Evolutionary conservation across 2,113 vertebrate genomes (phyloP).

Genomic region (Dendropsophus ebraccatus): DNA sequence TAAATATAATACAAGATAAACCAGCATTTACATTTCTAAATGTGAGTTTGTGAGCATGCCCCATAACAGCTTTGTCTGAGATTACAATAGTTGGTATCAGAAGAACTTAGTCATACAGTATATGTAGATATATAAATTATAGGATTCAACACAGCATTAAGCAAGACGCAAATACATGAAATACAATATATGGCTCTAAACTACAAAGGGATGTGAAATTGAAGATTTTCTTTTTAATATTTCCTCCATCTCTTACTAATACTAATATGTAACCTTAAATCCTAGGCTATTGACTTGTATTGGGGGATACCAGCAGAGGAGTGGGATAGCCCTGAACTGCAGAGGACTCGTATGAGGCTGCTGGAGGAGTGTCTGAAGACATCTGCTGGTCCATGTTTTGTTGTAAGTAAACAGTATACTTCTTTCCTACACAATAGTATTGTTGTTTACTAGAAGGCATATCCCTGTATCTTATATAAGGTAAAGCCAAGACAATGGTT

Average conservation of each 20-base stretch:
- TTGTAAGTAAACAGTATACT: slow-evolving; percentile 81
- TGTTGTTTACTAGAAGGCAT: not conserved
- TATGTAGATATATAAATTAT: slow-evolving; percentile 7
- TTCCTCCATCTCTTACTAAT: not conserved
- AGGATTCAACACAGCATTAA: not conserved
- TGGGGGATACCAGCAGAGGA: slow-evolving; percentile 93
- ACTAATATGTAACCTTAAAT: slow-evolving; percentile 46
- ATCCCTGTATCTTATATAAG: not conserved
- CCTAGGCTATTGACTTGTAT: slow-evolving; percentile 94
- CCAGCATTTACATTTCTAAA: not conserved
- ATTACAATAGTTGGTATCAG: not conserved
- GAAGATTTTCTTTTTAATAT: not conserved
- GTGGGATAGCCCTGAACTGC: slow-evolving; percentile 94
- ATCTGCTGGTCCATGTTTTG: slow-evolving; percentile 97
- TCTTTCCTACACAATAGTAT: not conserved
- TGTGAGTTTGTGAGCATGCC: not conserved
- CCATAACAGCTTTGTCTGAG: not conserved
- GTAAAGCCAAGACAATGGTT: not conserved
- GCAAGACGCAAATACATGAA: not conserved
- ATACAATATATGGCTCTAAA: not conserved
- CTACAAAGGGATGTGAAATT: not conserved
- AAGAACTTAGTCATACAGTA: slow-evolving; percentile 9
- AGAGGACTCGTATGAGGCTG: slow-evolving; percentile 92
- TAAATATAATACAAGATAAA: not conserved
- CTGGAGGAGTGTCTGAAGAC: slow-evolving; percentile 96